Evolutionary conservation across 2,113 vertebrate genomes (phyloP), one percentile per base, ranked within the genome.

Genomic region (Anser brachyrhynchus): DNA sequence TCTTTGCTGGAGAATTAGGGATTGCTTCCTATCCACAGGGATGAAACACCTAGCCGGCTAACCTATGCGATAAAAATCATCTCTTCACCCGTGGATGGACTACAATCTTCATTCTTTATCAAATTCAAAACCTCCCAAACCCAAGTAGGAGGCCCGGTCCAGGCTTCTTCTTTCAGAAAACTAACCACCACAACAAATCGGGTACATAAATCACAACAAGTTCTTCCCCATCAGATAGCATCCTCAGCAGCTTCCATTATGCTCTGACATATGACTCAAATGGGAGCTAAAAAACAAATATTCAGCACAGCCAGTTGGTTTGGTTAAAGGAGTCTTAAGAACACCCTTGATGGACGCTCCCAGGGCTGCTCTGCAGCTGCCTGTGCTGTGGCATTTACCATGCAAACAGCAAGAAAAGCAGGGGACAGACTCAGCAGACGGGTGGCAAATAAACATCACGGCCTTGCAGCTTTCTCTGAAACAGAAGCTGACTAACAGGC

Each of bases 1-100:
- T 31, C 65, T 65, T 57, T 41, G 13, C 0, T 0, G 0, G 8
- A 86, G 54, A 84, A 43, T 1, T 18, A 59, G 43, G 43, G 79
- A 15, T 15, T 21, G 0, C 9, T 84, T 57, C 31, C 37, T 39
- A 46, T 16, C 66, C 22, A 2, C 0, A 0, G 14, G 17, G 4
- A 33, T 4, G 9, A 72, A 76, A 4, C 59, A 73, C 21, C 8
- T 41, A 73, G 26, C 15, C 13, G 10, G 33, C 18, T 35, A 17
- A 62, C 14, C 31, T 59, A 6, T 22, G 37, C 37, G 23, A 29
- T 3, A 91, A 74, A 51, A 12, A 57, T 1, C 1, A 15, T 14
- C 18, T 79, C 79, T 29, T 31, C 73, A 66, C 10, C 19, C 26
- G 13, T 31, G 22, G 19, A 28, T 10, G 9, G 20, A 39, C 58